These are phyloP conservation scores for Uromys caudimaculatus DNA, from an alignment of 2,797 vertebrate genomes.

Conservation along the genomic window DNA sequence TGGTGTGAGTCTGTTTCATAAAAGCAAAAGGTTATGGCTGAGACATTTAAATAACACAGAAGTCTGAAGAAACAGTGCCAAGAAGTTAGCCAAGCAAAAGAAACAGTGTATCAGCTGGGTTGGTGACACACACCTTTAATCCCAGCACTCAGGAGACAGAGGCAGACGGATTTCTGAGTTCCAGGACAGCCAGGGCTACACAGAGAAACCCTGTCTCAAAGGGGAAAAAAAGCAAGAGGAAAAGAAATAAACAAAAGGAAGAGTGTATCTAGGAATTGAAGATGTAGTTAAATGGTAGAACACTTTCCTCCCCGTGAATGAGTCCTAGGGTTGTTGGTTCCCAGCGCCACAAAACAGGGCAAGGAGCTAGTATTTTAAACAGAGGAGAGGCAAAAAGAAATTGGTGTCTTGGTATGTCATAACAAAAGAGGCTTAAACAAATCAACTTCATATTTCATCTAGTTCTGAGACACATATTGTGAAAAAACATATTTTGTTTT, in stretches of 20 bases:
- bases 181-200: not conserved
- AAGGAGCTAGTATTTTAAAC: not conserved
- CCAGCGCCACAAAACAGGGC: no score
- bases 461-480: not conserved
- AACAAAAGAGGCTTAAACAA: not conserved
- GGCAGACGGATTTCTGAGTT: not conserved
- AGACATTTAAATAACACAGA: not conserved
- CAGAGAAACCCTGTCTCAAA: not conserved
- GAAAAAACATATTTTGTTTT: not conserved
- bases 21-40: not conserved
- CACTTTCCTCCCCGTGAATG: no score
- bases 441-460: not conserved
- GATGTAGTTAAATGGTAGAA: not conserved
- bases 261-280: no score
- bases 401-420: not conserved
- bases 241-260: no score
- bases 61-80: not conserved
- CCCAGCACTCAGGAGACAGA: no score
- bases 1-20: not conserved
- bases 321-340: not conserved
- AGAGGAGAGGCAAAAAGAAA: not conserved
- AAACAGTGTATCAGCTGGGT: not conserved
- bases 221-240: no score
- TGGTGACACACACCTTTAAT: not conserved
- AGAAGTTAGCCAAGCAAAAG: not conserved